Evolutionary conservation across 2,888 invertebrate genomes (phyloP), one percentile per base, ranked within the genome.

Genomic region (Anarsia innoxiella): DNA sequence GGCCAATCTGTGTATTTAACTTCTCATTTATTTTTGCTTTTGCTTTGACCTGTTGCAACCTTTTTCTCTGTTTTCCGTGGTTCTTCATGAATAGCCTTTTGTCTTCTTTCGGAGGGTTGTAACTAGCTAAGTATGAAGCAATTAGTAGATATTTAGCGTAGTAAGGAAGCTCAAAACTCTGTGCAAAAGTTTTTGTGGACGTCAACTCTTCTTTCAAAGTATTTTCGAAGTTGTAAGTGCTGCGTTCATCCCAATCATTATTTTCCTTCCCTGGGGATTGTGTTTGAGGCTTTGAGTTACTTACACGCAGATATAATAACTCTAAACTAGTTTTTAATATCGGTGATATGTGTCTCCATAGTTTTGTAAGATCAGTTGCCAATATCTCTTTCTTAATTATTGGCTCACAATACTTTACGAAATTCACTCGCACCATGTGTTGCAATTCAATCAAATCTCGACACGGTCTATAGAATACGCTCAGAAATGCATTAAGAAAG

Each of bases 111-210:
- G 93, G 89, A 1, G 96, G 94, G 71, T 97, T 97, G 67, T 96
- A 94, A 19, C 97, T 97, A 0, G 97, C 97, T 42, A 97, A 80
- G 66, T 94, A 97, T 1, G 96, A 93, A 4, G 97, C 95, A 14
- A 97, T 93, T 2, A 97, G 79, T 23, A 97, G 84, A 67, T 89
- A 96, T 71, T 97, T 97, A 0, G 95, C 93, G 72, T 95, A 96
- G 63, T 90, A 95, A 0, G 97, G 97, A 2, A 97, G 64, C 57
- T 94, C 93, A 19, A 94, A 86, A 35, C 90, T 90, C 46, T 89
- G 89, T 0, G 89, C 89, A 51, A 90, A 75, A 15, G 86, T 86
- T 44, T 85, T 86, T 8, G 88, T 79, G 12, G 84, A 82, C 12
- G 71, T 74, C 1, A 84, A 46, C 35, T 85, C 79, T 26, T 83